Conservation (phyloP, 2,797 vertebrate species). For the Morus bassanus region DNA sequence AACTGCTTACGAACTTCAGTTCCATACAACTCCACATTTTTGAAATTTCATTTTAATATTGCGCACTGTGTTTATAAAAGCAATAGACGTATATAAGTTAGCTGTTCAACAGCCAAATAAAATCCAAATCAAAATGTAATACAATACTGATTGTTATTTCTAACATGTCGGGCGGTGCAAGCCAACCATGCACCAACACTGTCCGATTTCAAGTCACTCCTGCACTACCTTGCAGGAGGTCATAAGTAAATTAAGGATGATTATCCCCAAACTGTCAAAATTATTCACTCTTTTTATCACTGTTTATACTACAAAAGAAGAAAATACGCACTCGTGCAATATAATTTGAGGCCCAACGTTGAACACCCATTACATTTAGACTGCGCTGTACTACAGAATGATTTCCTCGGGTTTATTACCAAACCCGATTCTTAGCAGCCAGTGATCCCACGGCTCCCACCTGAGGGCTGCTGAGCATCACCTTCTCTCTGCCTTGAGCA, state of each 20-base stretch:
- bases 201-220: not conserved
- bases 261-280: not conserved
- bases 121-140: not conserved
- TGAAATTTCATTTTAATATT: not conserved
- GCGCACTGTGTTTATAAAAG: not conserved
- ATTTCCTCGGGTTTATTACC: not conserved
- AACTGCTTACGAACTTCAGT: conserved; percentile 19
- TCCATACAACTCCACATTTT: not conserved
- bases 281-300: rapidly evolving
- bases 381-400: rapidly evolving
- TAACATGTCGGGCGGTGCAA: rapidly evolving
- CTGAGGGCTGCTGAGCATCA: not conserved
- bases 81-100: not conserved
- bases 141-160: not conserved
- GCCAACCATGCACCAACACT: not conserved
- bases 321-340: rapidly evolving
- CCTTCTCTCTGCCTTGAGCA: rapidly evolving
- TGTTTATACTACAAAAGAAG: not conserved
- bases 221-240: not conserved
- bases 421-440: not conserved
- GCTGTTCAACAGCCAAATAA: not conserved
- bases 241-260: not conserved
- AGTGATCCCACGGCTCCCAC: rapidly evolving
- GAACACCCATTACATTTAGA: rapidly evolving
- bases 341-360: rapidly evolving